Percentiles rank a stretch among this genome's conserved stretches.
phyloP scores from a whole-genome alignment of 2,888 invertebrate species.

The Camptogramma bilineatum region DNA sequence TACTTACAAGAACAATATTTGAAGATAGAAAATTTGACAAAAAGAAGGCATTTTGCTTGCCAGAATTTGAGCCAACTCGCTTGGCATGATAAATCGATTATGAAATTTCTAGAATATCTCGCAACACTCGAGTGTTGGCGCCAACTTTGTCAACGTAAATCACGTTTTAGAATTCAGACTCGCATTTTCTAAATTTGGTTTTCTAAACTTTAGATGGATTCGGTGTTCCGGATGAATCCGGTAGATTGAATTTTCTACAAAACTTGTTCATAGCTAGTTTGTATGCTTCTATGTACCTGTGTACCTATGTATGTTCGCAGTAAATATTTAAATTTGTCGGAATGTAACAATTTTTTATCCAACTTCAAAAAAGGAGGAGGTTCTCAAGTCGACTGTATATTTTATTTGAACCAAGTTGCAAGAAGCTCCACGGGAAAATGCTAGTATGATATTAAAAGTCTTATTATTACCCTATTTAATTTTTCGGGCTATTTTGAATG shows the following conservation, averaged over 20 bases:
- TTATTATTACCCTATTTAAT: too few relatives aligned
- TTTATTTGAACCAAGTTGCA: too few relatives aligned
- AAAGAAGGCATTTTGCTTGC: background rate
- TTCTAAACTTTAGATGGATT: background rate
- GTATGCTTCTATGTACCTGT: too few relatives aligned
- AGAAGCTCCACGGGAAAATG: too few relatives aligned
- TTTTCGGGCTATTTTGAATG: too few relatives aligned
- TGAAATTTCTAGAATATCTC: constrained; percentile 3
- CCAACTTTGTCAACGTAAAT: constrained; percentile 32
- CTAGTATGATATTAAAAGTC: too few relatives aligned
- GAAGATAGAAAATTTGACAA: background rate
- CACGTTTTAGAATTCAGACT: constrained; percentile 7
- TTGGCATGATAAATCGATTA: constrained; percentile 26
- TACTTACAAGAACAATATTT: background rate
- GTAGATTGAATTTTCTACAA: background rate
- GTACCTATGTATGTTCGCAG: too few relatives aligned
- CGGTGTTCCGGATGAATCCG: background rate
- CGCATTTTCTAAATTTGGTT: constrained; percentile 19
- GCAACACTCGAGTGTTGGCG: constrained; percentile 9
- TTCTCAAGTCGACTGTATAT: too few relatives aligned
- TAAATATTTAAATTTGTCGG: too few relatives aligned
- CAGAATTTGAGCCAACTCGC: background rate
- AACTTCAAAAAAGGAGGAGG: too few relatives aligned
- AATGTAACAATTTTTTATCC: too few relatives aligned
- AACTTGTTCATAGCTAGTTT: background rate